These are phyloP conservation scores for Eonycteris spelaea DNA, from an alignment of 2,113 vertebrate genomes.

Conservation along the genomic window DNA sequence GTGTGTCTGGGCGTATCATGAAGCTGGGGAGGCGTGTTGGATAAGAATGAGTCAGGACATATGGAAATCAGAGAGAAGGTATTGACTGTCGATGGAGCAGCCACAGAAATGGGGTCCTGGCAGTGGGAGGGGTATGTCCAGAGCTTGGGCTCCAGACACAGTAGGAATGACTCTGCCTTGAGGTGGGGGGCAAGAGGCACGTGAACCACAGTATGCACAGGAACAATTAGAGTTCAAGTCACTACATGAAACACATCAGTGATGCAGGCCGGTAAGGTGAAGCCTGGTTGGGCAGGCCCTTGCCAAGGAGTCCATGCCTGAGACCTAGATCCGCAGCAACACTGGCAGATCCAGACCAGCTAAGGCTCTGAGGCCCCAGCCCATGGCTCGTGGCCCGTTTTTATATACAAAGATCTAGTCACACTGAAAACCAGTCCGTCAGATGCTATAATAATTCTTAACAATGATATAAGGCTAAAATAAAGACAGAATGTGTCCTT, in stretches of 20 bases:
- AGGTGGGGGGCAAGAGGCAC: background rate
- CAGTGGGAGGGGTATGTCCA: background rate
- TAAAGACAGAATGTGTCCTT: background rate
- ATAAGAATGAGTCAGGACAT: background rate
- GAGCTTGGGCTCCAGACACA: background rate
- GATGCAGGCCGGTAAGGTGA: background rate
- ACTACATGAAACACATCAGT: background rate
- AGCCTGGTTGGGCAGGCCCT: background rate
- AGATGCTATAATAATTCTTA: background rate
- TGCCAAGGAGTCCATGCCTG: background rate
- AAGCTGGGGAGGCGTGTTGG: background rate
- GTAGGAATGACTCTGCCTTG: background rate
- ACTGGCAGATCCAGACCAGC: background rate
- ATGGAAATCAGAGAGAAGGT: background rate
- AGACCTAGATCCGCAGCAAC: background rate
- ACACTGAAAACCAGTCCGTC: background rate
- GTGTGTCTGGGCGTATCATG: background rate
- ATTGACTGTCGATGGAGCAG: background rate
- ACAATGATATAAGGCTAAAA: background rate
- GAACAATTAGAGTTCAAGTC: background rate
- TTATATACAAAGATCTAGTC: background rate
- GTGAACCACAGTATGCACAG: background rate
- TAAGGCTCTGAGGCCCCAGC: background rate
- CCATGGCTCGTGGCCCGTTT: background rate
- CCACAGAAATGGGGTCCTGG: background rate